Evolutionary conservation across 1,140 invertebrate genomes (phyloP), one percentile per base, ranked within the genome.

Genomic region (Drosophila grimshawi): DNA sequence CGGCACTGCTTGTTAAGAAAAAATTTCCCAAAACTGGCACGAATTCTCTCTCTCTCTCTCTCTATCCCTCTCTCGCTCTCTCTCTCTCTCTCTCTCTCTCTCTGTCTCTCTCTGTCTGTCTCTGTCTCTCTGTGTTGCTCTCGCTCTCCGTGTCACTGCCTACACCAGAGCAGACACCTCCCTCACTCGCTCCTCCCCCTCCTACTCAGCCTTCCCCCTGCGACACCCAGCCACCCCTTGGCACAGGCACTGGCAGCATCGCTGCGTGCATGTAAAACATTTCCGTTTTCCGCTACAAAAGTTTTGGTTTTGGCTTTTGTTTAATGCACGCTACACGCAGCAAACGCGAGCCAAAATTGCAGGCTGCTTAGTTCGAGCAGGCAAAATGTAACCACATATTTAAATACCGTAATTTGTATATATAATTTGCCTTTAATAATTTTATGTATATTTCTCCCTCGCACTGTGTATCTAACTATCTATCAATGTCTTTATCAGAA

Each of bases 241-340:
- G 19, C 56, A 37, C 37, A 45, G n/a, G 41, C 61, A 51, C 65
- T 67, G 51, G 49, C 41, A 67, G 66, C 65, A 19, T 48, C 33
- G 48, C 63, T 37, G 82, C 76, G 68, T 86, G 82, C 82, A 86
- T 86, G 82, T 86, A 86, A 83, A 86, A 86, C 82, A 86, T 86
- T 86, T 88, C 82, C 82, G 83, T 86, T 86, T 86, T 86, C 82
- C 82, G 83, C 82, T 88, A 74, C 82, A 81, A 78, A 81, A 86
- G 80, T 86, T 83, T 86, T 41, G 66, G 65, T 73, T 77, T 83
- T 88, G 76, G 82, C 79, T 86, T 86, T 86, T 69, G 79, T 73
- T 75, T 74, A 61, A 67, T 71, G 53, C 56, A 53, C 71, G 60
- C 46, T 71, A 53, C 74, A 52, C 46, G 33, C 55, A 53, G 29